Evolutionary conservation across 2,113 vertebrate genomes (phyloP).

Genomic region (Melierax canorus): DNA sequence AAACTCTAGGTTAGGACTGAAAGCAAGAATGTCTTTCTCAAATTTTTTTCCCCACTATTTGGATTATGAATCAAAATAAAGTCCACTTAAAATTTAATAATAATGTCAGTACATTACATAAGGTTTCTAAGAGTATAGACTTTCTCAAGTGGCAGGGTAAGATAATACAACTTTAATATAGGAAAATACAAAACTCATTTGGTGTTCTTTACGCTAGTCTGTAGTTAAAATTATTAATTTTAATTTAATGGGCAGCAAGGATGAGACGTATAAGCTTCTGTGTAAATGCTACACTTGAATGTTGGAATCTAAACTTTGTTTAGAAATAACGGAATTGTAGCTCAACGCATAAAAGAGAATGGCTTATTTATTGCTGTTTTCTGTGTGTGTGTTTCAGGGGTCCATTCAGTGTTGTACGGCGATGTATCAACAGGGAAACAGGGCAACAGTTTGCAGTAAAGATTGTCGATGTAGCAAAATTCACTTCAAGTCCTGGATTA

Average conservation of each 20-base stretch:
- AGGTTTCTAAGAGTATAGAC: background rate
- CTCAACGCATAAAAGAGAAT: background rate
- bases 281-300: background rate
- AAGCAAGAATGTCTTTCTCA: background rate
- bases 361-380: background rate
- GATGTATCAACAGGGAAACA: conserved; percentile 99
- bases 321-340: background rate
- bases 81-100: background rate
- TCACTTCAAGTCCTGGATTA: conserved; percentile 98
- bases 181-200: background rate
- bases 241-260: background rate
- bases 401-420: conserved; percentile 94
- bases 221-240: background rate
- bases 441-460: conserved; percentile 98
- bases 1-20: background rate
- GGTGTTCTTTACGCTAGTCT: background rate
- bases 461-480: conserved; percentile 99
- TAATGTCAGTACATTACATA: background rate
- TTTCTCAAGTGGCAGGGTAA: background rate
- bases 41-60: fast-evolving
- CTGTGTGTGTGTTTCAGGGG: conserved; percentile 78
- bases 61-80: background rate
- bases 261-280: background rate
- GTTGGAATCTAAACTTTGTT: background rate
- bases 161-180: background rate